Percentiles rank a stretch among this genome's conserved stretches.
phyloP scores from a whole-genome alignment of 2,797 vertebrate species.

The Pangasius mekongensis region DNA sequence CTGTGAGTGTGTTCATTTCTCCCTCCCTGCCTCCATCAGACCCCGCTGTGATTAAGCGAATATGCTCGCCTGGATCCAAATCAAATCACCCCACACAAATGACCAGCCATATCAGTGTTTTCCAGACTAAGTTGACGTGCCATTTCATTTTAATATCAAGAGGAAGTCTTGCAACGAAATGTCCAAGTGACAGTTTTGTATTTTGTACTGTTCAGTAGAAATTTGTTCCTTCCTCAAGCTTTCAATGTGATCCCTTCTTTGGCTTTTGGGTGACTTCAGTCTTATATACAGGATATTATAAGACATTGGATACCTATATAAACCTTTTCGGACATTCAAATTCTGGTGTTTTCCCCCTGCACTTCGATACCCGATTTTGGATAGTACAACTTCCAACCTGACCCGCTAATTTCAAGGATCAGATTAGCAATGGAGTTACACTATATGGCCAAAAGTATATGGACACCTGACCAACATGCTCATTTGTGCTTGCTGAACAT shows the following conservation, averaged over 20 bases:
- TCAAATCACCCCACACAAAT: slow-evolving; percentile 35
- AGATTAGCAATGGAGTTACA: neutral
- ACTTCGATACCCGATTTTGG: too few species aligned
- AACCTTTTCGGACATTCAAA: neutral
- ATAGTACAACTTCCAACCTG: neutral
- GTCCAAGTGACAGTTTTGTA: slow-evolving; percentile 5
- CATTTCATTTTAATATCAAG: slow-evolving; percentile 27
- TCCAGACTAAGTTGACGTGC: slow-evolving; percentile 28
- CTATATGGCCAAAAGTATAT: too few species aligned
- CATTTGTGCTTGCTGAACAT: too few species aligned
- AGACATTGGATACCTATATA: neutral
- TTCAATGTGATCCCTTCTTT: neutral
- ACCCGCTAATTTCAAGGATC: neutral
- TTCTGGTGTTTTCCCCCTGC: neutral
- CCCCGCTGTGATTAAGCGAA: slow-evolving; percentile 34
- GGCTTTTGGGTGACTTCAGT: neutral
- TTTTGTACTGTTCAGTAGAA: slow-evolving; percentile 6
- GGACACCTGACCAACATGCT: too few species aligned
- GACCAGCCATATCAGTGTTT: slow-evolving; percentile 29
- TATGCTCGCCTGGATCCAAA: slow-evolving; percentile 35
- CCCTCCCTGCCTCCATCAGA: slow-evolving; percentile 8
- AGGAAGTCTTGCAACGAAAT: slow-evolving; percentile 2
- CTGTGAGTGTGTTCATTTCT: slow-evolving; percentile 42
- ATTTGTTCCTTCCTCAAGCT: neutral
- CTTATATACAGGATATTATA: neutral